Evolutionary conservation across 1,140 invertebrate genomes (phyloP).

Genomic region (Arion vulgaris): DNA sequence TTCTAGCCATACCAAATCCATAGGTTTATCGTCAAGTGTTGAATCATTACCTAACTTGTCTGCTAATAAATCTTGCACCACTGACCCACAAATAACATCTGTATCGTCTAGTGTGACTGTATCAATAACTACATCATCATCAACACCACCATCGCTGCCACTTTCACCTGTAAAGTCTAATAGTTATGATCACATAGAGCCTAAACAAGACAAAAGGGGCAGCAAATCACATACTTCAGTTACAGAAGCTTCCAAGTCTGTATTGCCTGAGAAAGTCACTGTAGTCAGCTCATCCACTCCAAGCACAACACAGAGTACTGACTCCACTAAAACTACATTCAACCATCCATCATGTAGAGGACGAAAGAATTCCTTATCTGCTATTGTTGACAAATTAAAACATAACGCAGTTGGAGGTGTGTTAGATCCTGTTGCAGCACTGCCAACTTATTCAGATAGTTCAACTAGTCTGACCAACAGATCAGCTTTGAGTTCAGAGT

Average conservation of each 20-base stretch:
- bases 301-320: slow-evolving; percentile 25
- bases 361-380: slow-evolving; percentile 85
- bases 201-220: background rate
- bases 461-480: background rate
- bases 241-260: slow-evolving; percentile 22
- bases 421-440: background rate
- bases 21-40: background rate
- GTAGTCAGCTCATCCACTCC: slow-evolving; percentile 27
- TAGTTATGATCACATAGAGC: background rate
- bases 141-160: slow-evolving; percentile 4
- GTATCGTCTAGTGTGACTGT: background rate
- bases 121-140: background rate
- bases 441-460: background rate
- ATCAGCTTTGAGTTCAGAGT: background rate
- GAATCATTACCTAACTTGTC: background rate
- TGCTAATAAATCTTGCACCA: background rate
- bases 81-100: background rate
- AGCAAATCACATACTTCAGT: background rate
- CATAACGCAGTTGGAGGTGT: slow-evolving; percentile 24
- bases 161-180: slow-evolving; percentile 7
- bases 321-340: slow-evolving; percentile 22
- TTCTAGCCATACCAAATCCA: background rate
- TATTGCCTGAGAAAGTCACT: slow-evolving; percentile 21
- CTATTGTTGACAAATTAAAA: slow-evolving; percentile 88
- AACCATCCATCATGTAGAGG: slow-evolving; percentile 58